Evolutionary conservation across 2,113 vertebrate species (phyloP).

Genomic region (Pterocles orientalis): DNA sequence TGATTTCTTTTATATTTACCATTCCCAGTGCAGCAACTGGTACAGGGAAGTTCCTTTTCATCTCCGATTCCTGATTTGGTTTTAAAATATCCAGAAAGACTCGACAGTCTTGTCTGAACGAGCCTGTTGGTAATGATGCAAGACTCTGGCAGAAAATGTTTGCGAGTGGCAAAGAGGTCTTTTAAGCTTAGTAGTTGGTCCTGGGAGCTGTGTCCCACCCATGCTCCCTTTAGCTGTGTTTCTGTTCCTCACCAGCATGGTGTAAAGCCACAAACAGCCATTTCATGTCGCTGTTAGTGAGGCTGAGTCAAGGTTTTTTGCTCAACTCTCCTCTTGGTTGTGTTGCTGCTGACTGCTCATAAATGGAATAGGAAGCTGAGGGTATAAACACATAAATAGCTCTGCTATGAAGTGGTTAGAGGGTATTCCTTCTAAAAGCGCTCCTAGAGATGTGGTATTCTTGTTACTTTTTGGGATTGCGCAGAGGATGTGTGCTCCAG

Average conservation of each 20-base stretch:
- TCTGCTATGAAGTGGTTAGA: not conserved
- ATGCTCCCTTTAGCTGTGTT: not conserved
- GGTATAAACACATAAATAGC: not conserved
- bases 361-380: not conserved
- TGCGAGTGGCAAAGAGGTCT: not conserved
- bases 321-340: not conserved
- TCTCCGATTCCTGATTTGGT: not conserved
- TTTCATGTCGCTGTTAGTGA: not conserved
- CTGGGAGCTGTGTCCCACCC: not conserved
- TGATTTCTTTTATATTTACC: not conserved
- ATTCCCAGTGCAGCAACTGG: not conserved
- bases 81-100: not conserved
- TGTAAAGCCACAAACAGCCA: not conserved
- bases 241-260: not conserved
- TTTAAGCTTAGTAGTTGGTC: not conserved
- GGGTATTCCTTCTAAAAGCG: not conserved
- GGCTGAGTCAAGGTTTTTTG: not conserved
- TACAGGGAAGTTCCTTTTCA: not conserved
- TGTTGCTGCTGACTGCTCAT: not conserved
- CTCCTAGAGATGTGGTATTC: not conserved
- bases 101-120: not conserved
- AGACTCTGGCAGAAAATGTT: rapidly evolving
- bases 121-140: not conserved
- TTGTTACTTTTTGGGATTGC: not conserved
- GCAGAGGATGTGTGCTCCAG: not conserved